Percentiles rank a stretch among this genome's conserved stretches.
phyloP scores from a whole-genome alignment of 2,113 vertebrate genomes.

The Anguilla rostrata region DNA sequence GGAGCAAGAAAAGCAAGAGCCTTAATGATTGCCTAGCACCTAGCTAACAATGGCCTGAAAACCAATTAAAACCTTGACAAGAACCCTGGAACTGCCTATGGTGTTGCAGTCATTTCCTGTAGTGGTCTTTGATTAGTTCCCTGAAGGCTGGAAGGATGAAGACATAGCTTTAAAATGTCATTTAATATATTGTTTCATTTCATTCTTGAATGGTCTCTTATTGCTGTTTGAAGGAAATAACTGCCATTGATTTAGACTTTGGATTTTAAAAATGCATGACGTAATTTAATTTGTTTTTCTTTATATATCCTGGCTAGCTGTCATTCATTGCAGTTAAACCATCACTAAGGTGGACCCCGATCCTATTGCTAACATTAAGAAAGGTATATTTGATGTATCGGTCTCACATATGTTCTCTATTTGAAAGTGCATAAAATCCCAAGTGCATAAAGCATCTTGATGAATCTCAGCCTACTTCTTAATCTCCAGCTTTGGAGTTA shows the following conservation, averaged over 20 bases:
- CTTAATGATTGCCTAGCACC: neutral
- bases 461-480: neutral
- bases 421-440: neutral
- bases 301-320: neutral
- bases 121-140: constrained; percentile 22
- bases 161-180: constrained; percentile 1
- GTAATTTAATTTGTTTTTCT: neutral
- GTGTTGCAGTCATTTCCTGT: constrained; percentile 8
- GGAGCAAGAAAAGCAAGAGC: neutral
- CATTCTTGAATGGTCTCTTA: neutral
- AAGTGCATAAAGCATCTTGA: neutral
- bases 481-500: neutral
- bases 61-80: constrained; percentile 21
- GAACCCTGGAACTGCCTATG: constrained; percentile 12
- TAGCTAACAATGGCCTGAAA: neutral
- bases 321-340: neutral
- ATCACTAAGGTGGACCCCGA: neutral
- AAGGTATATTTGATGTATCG: neutral
- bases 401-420: neutral
- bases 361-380: neutral
- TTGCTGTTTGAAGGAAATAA: neutral
- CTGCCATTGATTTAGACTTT: neutral
- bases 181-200: constrained; percentile 23
- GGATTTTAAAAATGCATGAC: neutral
- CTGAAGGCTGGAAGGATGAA: constrained; percentile 10